Evolutionary conservation across 35 echinoderm and acorn worm genomes (phyloP).

Genomic region (Nesometra sesokonis): DNA sequence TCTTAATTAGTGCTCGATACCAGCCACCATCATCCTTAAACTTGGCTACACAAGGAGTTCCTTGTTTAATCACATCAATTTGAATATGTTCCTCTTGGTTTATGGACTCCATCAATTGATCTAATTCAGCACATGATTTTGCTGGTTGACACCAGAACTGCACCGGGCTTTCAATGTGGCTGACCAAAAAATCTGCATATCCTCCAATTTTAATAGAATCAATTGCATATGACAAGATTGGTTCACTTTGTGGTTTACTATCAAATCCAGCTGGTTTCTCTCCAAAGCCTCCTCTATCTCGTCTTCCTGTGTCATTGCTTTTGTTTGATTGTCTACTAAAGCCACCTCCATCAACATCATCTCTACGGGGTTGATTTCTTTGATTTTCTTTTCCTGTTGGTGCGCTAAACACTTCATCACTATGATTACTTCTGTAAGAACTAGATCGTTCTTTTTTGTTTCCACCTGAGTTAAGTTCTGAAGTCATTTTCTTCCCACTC

Average conservation of each 20-base stretch:
- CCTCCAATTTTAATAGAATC: background rate
- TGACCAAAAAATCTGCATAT: background rate
- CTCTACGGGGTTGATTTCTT: background rate
- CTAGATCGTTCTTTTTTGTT: background rate
- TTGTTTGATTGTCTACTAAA: background rate
- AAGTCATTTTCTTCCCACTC: background rate
- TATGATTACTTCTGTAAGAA: background rate
- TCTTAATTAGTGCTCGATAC: constrained; percentile 56
- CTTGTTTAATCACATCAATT: background rate
- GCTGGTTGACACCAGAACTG: background rate
- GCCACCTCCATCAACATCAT: background rate
- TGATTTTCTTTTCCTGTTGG: background rate
- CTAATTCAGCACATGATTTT: background rate
- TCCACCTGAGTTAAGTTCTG: background rate
- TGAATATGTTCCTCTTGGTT: background rate
- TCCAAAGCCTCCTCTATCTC: background rate
- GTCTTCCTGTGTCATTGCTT: background rate
- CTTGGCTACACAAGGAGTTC: constrained; percentile 62
- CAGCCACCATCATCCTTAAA: constrained; percentile 57
- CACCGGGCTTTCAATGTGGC: background rate
- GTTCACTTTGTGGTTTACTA: background rate
- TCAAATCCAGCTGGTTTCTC: background rate
- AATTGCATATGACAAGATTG: background rate
- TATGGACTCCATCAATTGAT: background rate
- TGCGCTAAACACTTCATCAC: background rate